A percentile compares a stretch with the other conserved stretches of the same genome.
These are phyloP conservation scores for Azorinus chamasolen DNA, from an alignment of 2,888 invertebrate genomes.

Conservation along the genomic window DNA sequence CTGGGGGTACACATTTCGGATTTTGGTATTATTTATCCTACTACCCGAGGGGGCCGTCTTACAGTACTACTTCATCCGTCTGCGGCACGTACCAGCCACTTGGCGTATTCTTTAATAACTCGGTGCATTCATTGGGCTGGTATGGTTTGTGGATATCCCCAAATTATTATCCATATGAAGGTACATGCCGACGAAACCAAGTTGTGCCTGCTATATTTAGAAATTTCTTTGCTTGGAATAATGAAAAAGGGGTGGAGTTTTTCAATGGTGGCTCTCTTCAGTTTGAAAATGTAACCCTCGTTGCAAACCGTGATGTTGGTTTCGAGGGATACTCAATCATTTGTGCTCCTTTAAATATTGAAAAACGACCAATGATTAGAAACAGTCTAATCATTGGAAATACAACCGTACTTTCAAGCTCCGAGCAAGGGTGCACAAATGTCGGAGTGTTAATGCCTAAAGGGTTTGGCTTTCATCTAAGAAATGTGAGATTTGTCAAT, in stretches of 20 bases:
- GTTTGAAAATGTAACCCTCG: constrained; percentile 75
- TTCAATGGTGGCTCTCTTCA: no score
- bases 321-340: constrained; percentile 68
- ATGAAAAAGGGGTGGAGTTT: constrained; percentile 79
- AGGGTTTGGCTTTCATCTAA: constrained; percentile 68
- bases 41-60: constrained; percentile 79
- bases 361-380: constrained; percentile 42
- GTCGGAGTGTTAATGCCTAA: constrained; percentile 75
- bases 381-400: constrained; percentile 51
- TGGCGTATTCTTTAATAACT: constrained; percentile 70
- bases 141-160: constrained; percentile 81
- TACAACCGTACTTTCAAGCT: constrained; percentile 38
- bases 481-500: constrained; percentile 69
- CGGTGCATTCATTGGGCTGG: constrained; percentile 77
- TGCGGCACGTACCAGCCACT: constrained; percentile 70
- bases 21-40: constrained; percentile 81
- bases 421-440: no score
- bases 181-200: constrained; percentile 53
- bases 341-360: constrained; percentile 30
- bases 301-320: constrained; percentile 79
- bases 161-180: constrained; percentile 66
- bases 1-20: constrained; percentile 82
- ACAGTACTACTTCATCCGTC: constrained; percentile 69
- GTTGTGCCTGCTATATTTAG: constrained; percentile 52
- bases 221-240: constrained; percentile 76